phyloP scores from a whole-genome alignment of 2,113 vertebrate species.

The Stegostoma tigrinum region DNA sequence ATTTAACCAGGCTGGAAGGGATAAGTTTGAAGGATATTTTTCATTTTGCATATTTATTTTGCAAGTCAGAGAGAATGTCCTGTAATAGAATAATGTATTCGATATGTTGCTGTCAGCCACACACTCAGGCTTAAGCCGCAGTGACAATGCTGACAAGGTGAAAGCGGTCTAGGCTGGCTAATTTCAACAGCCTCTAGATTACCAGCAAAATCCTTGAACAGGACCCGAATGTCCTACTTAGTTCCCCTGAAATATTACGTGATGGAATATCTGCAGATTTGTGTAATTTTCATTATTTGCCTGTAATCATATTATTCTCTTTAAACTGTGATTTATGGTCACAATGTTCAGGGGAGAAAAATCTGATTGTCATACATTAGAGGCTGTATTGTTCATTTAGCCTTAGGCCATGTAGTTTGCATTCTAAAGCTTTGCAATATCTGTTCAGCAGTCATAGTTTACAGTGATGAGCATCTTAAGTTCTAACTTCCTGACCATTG shows the following conservation, averaged over 20 bases:
- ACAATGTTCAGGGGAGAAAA: background rate
- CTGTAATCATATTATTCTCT: constrained; percentile 18
- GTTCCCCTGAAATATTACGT: background rate
- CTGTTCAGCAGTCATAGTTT: background rate
- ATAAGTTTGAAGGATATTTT: background rate
- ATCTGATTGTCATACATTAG: constrained; percentile 18
- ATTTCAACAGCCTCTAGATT: background rate
- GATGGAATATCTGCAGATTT: background rate
- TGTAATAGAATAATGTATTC: background rate
- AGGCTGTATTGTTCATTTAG: background rate
- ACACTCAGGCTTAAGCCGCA: background rate
- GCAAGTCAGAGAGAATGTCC: background rate
- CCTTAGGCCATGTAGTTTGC: background rate
- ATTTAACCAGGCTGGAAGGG: background rate
- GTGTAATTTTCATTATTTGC: constrained; percentile 17
- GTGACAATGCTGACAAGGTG: background rate
- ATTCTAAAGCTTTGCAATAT: background rate
- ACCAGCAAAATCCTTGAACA: background rate
- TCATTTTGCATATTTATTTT: background rate
- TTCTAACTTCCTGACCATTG: background rate
- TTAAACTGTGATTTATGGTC: background rate
- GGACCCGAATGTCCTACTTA: background rate
- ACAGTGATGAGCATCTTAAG: background rate
- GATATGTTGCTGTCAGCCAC: background rate
- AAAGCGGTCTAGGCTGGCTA: background rate